These are phyloP conservation scores for Dreissena rostriformis DNA, from an alignment of 1,140 invertebrate species.

Conservation along the genomic window DNA sequence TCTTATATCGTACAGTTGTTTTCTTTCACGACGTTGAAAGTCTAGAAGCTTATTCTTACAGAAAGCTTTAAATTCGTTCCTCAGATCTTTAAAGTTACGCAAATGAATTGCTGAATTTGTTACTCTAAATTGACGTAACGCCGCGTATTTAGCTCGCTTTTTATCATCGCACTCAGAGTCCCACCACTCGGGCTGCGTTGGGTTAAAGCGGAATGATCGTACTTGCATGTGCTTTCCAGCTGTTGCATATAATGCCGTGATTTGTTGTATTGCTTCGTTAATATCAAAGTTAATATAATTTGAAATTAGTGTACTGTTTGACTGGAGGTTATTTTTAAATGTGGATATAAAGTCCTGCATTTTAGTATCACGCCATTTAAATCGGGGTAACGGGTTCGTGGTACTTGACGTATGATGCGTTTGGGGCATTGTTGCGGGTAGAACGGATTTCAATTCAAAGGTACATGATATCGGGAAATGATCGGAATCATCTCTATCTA, in stretches of 20 bases:
- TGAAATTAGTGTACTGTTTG: background rate
- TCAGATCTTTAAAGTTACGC: background rate
- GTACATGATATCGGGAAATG: slow-evolving; percentile 43
- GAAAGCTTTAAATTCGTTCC: slow-evolving; percentile 14
- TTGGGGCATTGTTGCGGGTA: background rate
- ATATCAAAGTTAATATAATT: background rate
- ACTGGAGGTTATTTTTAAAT: background rate
- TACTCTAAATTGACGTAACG: background rate
- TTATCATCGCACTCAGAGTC: slow-evolving; percentile 11
- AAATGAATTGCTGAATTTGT: background rate
- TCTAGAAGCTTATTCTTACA: background rate
- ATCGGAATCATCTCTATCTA: slow-evolving; percentile 30
- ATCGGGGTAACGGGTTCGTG: background rate
- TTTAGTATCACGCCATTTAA: background rate
- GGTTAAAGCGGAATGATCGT: background rate
- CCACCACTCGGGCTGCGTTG: slow-evolving; percentile 31
- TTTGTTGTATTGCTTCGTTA: background rate
- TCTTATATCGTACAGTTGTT: background rate
- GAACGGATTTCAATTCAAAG: background rate
- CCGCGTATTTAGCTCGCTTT: background rate
- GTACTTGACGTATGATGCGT: background rate
- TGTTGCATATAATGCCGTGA: background rate
- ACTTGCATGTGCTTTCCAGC: background rate
- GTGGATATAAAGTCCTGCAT: background rate
- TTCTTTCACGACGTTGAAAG: background rate